Evolutionary conservation across 2,113 vertebrate species (phyloP).

Genomic region (Toxotes chatareus): DNA sequence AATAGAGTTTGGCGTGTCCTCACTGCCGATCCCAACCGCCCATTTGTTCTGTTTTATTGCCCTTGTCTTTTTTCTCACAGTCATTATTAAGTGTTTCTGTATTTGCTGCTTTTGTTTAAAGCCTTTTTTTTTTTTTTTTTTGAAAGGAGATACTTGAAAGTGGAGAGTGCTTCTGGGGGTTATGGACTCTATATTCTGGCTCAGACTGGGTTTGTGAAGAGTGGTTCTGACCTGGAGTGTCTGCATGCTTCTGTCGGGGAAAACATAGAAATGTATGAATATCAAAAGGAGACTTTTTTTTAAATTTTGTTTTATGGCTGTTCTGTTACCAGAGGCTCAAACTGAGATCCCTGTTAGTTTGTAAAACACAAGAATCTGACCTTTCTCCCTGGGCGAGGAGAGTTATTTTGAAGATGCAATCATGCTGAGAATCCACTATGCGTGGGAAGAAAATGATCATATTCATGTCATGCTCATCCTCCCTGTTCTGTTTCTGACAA

Average conservation of each 20-base stretch:
- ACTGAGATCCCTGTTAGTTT: constrained; percentile 77
- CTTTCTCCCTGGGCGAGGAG: constrained; percentile 1
- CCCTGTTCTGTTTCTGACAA: constrained; percentile 34
- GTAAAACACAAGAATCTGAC: constrained; percentile 29
- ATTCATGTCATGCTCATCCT: constrained; percentile 25
- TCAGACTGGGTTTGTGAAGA: constrained; percentile 79
- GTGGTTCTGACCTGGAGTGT: constrained; percentile 65
- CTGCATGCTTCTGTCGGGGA: constrained; percentile 76
- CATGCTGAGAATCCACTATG: not conserved
- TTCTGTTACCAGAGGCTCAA: constrained; percentile 80
- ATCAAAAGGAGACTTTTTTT: constrained; percentile 67
- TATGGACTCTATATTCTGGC: constrained; percentile 75
- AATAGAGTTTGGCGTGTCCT: constrained; percentile 13
- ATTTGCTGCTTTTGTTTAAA: constrained; percentile 24
- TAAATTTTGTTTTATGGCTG: constrained; percentile 74
- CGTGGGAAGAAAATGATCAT: constrained; percentile 29
- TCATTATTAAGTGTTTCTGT: constrained; percentile 44
- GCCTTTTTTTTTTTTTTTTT: not conserved
- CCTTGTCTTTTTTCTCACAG: not conserved
- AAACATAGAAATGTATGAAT: constrained; percentile 67
- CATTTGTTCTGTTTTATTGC: constrained; percentile 16
- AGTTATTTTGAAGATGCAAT: constrained; percentile 8
- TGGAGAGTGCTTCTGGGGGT: constrained; percentile 22
- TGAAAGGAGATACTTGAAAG: constrained; percentile 21
- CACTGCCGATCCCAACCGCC: constrained; percentile 18